Percentiles rank a stretch among this genome's conserved stretches.
Conservation (phyloP, 2,888 invertebrate genomes). For the Eupithecia exiguata region DNA sequence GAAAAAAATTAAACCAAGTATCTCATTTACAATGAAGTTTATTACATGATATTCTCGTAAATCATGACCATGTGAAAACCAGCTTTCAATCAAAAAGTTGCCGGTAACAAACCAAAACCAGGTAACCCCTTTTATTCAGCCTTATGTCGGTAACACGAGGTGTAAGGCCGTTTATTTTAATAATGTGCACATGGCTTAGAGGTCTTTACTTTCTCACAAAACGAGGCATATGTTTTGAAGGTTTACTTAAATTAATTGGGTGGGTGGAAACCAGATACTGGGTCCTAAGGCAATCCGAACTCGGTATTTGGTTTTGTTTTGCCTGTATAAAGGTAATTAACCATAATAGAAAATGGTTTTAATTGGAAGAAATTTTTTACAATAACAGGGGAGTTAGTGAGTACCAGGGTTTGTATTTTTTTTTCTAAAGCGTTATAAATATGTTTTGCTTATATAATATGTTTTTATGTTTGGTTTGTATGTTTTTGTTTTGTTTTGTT, state of each 20-base stretch:
- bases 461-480: too few relatives aligned
- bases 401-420: neutral
- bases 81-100: neutral
- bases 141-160: slow-evolving; percentile 4
- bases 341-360: neutral
- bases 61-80: neutral
- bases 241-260: slow-evolving; percentile 15
- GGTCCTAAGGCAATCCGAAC: slow-evolving; percentile 2
- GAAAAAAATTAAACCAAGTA: too few relatives aligned
- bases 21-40: too few relatives aligned
- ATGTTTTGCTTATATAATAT: too few relatives aligned
- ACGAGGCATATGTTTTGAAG: slow-evolving; percentile 11
- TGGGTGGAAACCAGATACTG: slow-evolving; percentile 11
- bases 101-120: neutral
- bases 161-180: slow-evolving; percentile 18
- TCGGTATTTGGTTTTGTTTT: neutral
- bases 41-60: neutral
- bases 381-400: neutral
- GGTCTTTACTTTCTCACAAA: slow-evolving; percentile 6
- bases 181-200: slow-evolving; percentile 13
- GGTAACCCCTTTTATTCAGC: neutral
- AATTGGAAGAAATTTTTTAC: neutral
- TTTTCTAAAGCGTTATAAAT: neutral
- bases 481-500: too few relatives aligned
- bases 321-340: neutral